A percentile compares a stretch with the other conserved stretches of the same genome.
These are phyloP conservation scores for Lindbergichthys nudifrons DNA, from an alignment of 2,797 vertebrate genomes.

Conservation along the genomic window DNA sequence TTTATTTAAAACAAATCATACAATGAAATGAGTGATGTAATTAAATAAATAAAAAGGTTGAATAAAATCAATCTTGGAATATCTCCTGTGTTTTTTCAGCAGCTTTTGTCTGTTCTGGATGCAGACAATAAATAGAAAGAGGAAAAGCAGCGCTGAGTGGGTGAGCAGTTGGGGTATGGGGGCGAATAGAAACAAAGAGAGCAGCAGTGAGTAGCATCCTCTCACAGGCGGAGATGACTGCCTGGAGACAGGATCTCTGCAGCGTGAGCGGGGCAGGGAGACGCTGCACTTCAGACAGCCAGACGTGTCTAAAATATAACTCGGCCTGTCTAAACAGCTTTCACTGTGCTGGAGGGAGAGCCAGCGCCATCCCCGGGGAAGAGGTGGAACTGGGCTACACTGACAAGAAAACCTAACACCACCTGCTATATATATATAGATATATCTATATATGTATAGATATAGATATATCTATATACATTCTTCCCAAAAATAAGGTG, in stretches of 20 bases:
- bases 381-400: conserved; percentile 10
- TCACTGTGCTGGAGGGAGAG: conserved; percentile 22
- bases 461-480: not conserved
- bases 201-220: conserved; percentile 58
- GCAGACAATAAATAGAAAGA: conserved; percentile 39
- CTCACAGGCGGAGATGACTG: conserved; percentile 61
- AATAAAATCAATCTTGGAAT: conserved; percentile 7
- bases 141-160: conserved; percentile 5
- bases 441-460: no score
- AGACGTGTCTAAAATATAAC: conserved; percentile 47
- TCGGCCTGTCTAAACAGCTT: conserved; percentile 47
- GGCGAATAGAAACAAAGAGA: conserved; percentile 67
- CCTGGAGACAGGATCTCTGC: conserved; percentile 70
- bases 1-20: conserved; percentile 1
- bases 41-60: conserved; percentile 7
- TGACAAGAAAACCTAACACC: conserved; percentile 2
- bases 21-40: not conserved
- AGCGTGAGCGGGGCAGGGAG: conserved; percentile 39
- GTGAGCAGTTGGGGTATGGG: conserved; percentile 36
- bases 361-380: not conserved
- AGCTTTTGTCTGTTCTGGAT: conserved; percentile 14
- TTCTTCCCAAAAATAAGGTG: not conserved
- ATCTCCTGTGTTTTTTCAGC: not conserved
- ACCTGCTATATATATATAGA: conserved; percentile 8
- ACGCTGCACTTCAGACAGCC: conserved; percentile 46